These are phyloP conservation scores for Trachelus stipa DNA, from an alignment of 2,888 invertebrate species.

Conservation along the genomic window DNA sequence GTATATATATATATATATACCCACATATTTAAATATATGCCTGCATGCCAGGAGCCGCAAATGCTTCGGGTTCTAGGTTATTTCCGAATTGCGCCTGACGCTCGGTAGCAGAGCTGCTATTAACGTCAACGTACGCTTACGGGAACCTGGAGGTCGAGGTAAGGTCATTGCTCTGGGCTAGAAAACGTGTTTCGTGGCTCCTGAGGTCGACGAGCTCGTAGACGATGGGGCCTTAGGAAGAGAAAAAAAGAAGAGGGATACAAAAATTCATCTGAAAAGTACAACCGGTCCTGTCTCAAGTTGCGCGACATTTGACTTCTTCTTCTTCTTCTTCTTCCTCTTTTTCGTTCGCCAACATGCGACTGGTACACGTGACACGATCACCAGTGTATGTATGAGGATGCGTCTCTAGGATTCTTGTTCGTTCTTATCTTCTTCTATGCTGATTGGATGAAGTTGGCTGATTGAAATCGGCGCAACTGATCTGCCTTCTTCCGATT, in stretches of 20 bases:
- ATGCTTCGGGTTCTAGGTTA: background rate
- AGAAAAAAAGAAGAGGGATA: background rate
- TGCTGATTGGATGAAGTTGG: background rate
- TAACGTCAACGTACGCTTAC: background rate
- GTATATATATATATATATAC: background rate
- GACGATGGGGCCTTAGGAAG: background rate
- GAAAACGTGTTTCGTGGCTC: background rate
- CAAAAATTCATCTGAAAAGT: slow-evolving; percentile 5
- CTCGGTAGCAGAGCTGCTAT: background rate
- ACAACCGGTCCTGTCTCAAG: slow-evolving; percentile 5
- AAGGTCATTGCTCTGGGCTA: background rate
- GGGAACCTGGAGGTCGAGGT: background rate
- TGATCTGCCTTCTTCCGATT: background rate
- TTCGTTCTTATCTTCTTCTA: background rate
- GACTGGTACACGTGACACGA: background rate
- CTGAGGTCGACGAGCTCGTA: background rate
- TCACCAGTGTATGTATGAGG: background rate
- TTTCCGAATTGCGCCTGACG: background rate
- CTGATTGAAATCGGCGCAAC: background rate
- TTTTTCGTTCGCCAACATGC: background rate
- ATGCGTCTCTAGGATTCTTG: background rate
- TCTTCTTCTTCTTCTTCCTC: background rate
- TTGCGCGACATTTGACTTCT: slow-evolving; percentile 9
- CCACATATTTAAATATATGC: background rate
- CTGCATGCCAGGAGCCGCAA: background rate